Conservation (phyloP, 2,113 vertebrate species). For the Triplophysa siluroides region DNA sequence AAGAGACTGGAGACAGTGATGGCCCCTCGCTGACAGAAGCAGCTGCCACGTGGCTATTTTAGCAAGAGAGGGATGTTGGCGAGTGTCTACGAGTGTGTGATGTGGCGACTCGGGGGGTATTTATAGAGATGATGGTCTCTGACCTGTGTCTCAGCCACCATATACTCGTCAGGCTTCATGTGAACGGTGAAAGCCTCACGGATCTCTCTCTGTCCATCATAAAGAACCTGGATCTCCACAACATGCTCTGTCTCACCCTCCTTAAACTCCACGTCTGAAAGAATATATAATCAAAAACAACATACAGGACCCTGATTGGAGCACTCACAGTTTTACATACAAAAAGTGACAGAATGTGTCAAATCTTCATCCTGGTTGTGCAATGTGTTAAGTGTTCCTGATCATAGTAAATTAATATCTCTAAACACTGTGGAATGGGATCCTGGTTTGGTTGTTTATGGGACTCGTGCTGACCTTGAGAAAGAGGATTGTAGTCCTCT, state of each 20-base stretch:
- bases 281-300: constrained; percentile 13
- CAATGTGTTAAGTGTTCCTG: background rate
- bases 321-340: background rate
- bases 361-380: background rate
- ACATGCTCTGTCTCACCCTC: constrained; percentile 80
- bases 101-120: constrained; percentile 60
- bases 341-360: background rate
- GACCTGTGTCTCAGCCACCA: constrained; percentile 85
- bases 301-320: background rate
- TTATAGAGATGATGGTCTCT: constrained; percentile 49
- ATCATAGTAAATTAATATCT: background rate
- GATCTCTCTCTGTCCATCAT: constrained; percentile 82
- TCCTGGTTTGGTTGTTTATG: background rate
- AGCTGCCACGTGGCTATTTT: constrained; percentile 78
- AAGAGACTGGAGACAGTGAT: constrained; percentile 63
- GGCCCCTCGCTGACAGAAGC: constrained; percentile 72
- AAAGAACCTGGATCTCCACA: constrained; percentile 82
- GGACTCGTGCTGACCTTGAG: constrained; percentile 72
- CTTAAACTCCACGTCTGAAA: constrained; percentile 73
- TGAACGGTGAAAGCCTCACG: constrained; percentile 83
- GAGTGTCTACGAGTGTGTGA: constrained; percentile 44
- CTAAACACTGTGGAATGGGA: background rate
- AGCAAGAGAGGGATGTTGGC: constrained; percentile 60
- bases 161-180: constrained; percentile 85
- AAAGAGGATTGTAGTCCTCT: constrained; percentile 84